Base-by-base conservation (phyloP, 2,113 vertebrate genomes). In the Sula dactylatra region DNA sequence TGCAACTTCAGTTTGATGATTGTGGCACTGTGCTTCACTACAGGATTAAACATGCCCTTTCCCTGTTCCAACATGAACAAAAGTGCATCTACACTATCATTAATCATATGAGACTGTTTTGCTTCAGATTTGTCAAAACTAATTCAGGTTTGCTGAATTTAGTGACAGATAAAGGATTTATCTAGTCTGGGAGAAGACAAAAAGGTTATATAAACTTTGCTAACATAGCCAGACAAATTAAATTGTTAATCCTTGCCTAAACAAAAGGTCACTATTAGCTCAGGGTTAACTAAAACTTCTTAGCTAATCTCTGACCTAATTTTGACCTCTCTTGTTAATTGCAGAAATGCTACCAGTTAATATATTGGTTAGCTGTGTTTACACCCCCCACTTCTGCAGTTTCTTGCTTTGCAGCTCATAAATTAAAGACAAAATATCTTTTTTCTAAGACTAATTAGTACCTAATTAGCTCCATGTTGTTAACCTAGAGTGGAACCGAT, bases 151-250 rank as follows among this genome's bases (percentile, higher is more conserved):
- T 87, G 52, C 83, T 61, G 50, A 83, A 93, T 54, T 84, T 84
- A 89, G 49, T 0, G 1, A 73, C 38, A 91, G 81, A 93, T 36
- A 91, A 14, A 1, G 4, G n/a, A 78, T 92, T 92, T 95, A 95
- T 92, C 72, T 80, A 49, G n/a, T 78, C 25, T 0, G 0, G 31
- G 52, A 86, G 49, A 91, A 82, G 52, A 80, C 26, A 31, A 91
- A 94, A 85, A 79, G 89, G 82, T 93, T 96, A 96, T 44, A 72
- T 79, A 96, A 93, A 83, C 78, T 93, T 90, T 54, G 31, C 54
- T 78, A 61, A 78, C 59, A 59, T 13, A 82, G 38, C 10, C 61
- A 80, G 88, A 80, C 62, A 79, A 95, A 95, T 94, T 65, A 62
- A 73, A 80, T 32, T 92, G 54, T 34, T 96, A 92, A 86, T 62